Evolutionary conservation across 1,140 invertebrate genomes (phyloP).

Genomic region (Cotesia chilonis): DNA sequence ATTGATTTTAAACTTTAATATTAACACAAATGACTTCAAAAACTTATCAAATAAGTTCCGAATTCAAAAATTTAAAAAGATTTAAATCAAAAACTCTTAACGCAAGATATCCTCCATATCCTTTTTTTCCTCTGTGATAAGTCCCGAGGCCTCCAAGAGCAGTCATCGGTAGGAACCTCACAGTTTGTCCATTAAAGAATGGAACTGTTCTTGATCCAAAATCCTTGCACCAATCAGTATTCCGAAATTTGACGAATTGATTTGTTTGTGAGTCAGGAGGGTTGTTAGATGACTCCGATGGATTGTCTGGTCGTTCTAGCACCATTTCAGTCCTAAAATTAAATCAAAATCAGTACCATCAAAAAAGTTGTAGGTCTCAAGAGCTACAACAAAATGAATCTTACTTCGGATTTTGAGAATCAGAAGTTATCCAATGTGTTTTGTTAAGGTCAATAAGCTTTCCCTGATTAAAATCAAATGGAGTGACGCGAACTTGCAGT

Average conservation of each 20-base stretch:
- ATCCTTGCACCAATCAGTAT: conserved; percentile 5
- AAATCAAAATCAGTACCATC: too few relatives aligned
- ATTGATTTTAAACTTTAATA: too few relatives aligned
- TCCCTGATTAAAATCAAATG: background rate
- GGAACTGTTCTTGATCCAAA: background rate
- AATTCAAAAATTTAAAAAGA: too few relatives aligned
- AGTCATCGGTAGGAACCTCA: background rate
- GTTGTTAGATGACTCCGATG: background rate
- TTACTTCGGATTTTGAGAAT: background rate
- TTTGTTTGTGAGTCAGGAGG: too few relatives aligned
- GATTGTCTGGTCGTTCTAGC: too few relatives aligned
- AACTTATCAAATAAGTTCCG: too few relatives aligned
- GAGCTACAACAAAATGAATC: background rate
- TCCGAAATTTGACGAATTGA: conserved; percentile 10
- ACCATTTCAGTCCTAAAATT: too few relatives aligned
- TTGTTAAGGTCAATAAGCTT: background rate
- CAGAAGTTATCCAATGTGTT: background rate
- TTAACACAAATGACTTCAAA: too few relatives aligned
- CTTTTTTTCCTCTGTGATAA: background rate
- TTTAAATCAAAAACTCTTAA: background rate
- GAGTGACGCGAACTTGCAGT: background rate
- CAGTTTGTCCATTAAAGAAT: background rate
- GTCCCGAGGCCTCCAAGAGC: background rate
- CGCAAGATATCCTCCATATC: background rate
- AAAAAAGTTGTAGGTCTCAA: background rate